Evolutionary conservation across 2,888 invertebrate genomes (phyloP), one percentile per base, ranked within the genome.

Genomic region (Meiosimyza platycephala): DNA sequence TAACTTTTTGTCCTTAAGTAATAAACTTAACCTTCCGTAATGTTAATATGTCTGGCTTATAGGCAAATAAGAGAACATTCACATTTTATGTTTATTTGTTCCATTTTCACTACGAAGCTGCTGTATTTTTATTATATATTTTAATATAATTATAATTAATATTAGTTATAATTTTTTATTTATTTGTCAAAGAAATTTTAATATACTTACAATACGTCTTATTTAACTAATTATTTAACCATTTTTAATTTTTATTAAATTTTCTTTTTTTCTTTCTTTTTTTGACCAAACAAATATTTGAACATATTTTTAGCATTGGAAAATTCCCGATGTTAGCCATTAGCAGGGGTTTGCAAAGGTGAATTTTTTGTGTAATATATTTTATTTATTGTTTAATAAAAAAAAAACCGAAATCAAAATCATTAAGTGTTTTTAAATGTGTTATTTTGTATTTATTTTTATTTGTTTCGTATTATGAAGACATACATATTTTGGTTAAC

Each of bases 341-440:
- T 90, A 94, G 93, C 91, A 94, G 93, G 90, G 94, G 94, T 88
- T 91, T 94, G 86, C 93, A 93, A 90, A 91, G 94, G 91, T 91
- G 90, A 91, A 90, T 90, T 90, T 88, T 88, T 88, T 80, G 6
- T 80, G 6, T 40, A 67, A 55, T 67, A 47, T 57, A 55, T 67
- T 62, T 69, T 69, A 62, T 55, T 60, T 69, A 69, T 62, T n/a
- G 33, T 60, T 69, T 62, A 51, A 52, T 28, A n/a, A n/a, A 60
- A 22, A n/a, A 22, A 9, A 60, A 50, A 16, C 52, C 9, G 15
- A 16, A 68, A 60, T 28, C 62, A 28, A 69, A 62, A 12, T 33
- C 15, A n/a, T 6, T 22, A 52, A 11, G 15, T 67, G 74, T 59
- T 77, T 64, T 72, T 7, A 76, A 76, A 74, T 76, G 74, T 72